Evolutionary conservation across 2,113 vertebrate genomes (phyloP), one percentile per base, ranked within the genome.

Genomic region (Toxotes chatareus): DNA sequence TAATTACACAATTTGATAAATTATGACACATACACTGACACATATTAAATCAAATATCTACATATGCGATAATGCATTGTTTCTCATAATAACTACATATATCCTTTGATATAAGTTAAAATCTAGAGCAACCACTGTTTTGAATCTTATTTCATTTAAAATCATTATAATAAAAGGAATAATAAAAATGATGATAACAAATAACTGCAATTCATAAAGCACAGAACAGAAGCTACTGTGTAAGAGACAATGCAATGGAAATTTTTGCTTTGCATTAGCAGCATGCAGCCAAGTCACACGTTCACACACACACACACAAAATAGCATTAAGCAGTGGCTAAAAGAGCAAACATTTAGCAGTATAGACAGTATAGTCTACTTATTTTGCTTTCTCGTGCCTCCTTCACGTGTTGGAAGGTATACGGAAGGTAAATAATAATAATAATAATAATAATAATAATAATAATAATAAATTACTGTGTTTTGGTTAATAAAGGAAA

Each of bases 1-100:
- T 53, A 42, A 82, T 65, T 63, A 73, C 16, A 73, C 57, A 77
- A 51, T 31, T 55, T 31, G 5, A 76, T 80, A 46, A 40, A 38
- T 75, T 49, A 60, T 65, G 11, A 49, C 12, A 19, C 14, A 23
- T 3, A 38, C 38, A 60, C 12, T 7, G 27, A 49, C 40, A 66
- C 40, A 79, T 32, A 44, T 21, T 64, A 23, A 38, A 49, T 51
- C 4, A 34, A 12, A 44, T 5, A 5, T 9, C 40, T 8, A 9
- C 3, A 36, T 23, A 19, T 61, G 4, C n/a, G 1, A 32, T 2
- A 47, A 46, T 36, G 3, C 21, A 17, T 74, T 63, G 34, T 69
- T 49, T 57, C 1, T 49, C 19, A 31, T 38, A 7, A 3, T 38
- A 11, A 60, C 64, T 4, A 49, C 3, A 63, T n/a, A 17, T 11